Percentiles rank a stretch among this genome's conserved stretches.
phyloP scores from a whole-genome alignment of 2,888 invertebrate species.

The Hydrotaea diabolus region DNA sequence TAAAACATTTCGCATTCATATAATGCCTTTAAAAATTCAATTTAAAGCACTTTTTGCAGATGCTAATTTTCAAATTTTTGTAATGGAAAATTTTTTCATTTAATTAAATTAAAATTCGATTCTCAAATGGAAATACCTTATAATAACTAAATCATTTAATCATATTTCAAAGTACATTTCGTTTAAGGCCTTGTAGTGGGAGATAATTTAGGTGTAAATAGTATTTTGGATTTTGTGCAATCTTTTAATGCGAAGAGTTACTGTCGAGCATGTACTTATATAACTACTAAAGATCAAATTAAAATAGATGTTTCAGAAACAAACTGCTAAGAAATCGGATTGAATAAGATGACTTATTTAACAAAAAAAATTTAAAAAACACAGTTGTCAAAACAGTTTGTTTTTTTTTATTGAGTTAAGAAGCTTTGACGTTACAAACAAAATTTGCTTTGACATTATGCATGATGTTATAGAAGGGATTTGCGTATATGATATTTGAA shows the following conservation, averaged over 20 bases:
- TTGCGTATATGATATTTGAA: conserved; percentile 67
- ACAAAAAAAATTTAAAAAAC: conserved; percentile 47
- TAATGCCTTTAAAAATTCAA: conserved; percentile 56
- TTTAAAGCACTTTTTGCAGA: conserved; percentile 53
- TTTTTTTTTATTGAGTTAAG: conserved; percentile 47
- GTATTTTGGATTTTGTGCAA: no score
- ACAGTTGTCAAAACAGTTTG: conserved; percentile 49
- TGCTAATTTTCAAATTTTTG: conserved; percentile 56
- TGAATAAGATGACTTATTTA: conserved; percentile 50
- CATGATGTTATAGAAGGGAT: conserved; percentile 51
- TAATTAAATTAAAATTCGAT: conserved; percentile 55
- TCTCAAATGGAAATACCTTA: conserved; percentile 49
- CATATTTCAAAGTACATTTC: conserved; percentile 54
- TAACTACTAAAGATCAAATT: conserved; percentile 65
- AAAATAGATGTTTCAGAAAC: no score
- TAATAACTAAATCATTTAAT: conserved; percentile 53
- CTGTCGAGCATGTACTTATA: conserved; percentile 68
- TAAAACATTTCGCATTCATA: conserved; percentile 51
- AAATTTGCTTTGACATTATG: conserved; percentile 47
- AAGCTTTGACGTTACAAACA: conserved; percentile 48
- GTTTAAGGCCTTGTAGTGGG: no score
- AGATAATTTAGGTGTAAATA: no score
- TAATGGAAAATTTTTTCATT: conserved; percentile 53
- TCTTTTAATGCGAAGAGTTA: no score
- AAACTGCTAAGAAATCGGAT: conserved; percentile 43